phyloP scores from a whole-genome alignment of 2,113 vertebrate species.

The Aptenodytes patagonicus region DNA sequence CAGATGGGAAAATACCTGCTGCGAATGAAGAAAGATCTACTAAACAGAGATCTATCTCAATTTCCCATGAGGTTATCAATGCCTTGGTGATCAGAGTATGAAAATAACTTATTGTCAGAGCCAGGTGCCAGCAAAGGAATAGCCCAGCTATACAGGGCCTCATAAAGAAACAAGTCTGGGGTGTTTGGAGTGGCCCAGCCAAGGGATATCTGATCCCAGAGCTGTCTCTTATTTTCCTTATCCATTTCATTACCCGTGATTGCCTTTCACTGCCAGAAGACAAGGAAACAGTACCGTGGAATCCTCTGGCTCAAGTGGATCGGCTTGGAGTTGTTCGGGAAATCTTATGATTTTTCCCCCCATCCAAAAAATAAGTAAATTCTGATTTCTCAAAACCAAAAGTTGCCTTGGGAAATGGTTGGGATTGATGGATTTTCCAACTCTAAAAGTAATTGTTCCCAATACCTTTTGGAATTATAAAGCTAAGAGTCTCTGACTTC shows the following conservation, averaged over 20 bases:
- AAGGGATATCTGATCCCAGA: background rate
- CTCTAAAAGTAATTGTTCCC: background rate
- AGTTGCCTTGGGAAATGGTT: background rate
- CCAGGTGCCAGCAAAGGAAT: background rate
- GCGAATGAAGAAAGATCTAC: slow-evolving; percentile 29
- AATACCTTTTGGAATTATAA: slow-evolving; percentile 39
- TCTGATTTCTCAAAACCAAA: slow-evolving; percentile 6
- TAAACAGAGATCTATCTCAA: slow-evolving; percentile 5
- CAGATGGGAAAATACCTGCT: slow-evolving; percentile 33
- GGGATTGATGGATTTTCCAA: slow-evolving; percentile 32
- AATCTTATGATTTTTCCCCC: background rate
- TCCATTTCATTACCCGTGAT: background rate
- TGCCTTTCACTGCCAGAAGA: slow-evolving; percentile 4
- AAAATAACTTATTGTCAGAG: slow-evolving; percentile 7
- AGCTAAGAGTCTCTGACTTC: slow-evolving; percentile 23
- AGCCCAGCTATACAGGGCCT: background rate
- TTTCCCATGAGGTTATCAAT: slow-evolving; percentile 6
- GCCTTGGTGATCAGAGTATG: background rate
- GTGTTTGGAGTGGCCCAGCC: background rate
- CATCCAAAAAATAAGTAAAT: background rate
- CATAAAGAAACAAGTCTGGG: background rate
- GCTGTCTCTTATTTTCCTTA: slow-evolving; percentile 4
- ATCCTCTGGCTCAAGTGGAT: slow-evolving; percentile 6
- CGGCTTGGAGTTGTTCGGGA: background rate
- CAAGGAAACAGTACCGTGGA: background rate